Evolutionary conservation across 2,113 vertebrate species (phyloP), one percentile per base, ranked within the genome.

Genomic region (Ranitomeya imitator): DNA sequence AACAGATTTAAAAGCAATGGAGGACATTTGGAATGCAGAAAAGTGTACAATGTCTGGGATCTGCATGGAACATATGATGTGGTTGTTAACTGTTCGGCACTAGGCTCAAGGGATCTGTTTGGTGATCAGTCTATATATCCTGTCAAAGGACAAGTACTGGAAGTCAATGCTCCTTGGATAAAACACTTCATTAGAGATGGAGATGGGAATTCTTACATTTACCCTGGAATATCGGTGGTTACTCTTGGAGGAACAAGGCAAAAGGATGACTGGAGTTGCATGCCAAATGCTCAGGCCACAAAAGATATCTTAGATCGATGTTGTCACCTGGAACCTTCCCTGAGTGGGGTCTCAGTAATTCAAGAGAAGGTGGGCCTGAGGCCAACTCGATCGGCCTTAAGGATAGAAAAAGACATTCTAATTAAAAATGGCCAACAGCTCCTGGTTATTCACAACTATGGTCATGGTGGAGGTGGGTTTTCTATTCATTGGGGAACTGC

Each of bases 371-470:
- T 97, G 0, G 97, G 98, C 7, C 92, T 99, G 90, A 94, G 98
- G 91, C 98, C 97, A 0, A 85, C 91, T 86, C 94, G 98, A 90
- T 91, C 11, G 2, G 89, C 89, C 0, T 91, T 96, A 8, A 93
- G 96, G 59, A 90, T 99, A 87, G 95, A 97, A 93, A 95, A 77
- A 88, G 97, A 97, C 89, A 7, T 92, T 85, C 87, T 97, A 63
- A 84, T 78, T 67, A 86, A 89, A 26, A 90, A 79, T 15, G 93
- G 89, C 4, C 77, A 71, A 21, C 90, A 60, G 6, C 93, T 99
- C 16, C 92, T 21, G 0, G 93, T 99, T 83, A 95, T 99, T 10
- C 98, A 99, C 90, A 96, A 99, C 93, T 99, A 99, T 0, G 98
- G 98, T 15, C 98, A 99, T 0, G 95, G 96, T 0, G 90, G 94